A percentile compares a stretch with the other conserved stretches of the same genome.
phyloP scores from a whole-genome alignment of 2,113 vertebrate genomes.

The Reinhardtius hippoglossoides region DNA sequence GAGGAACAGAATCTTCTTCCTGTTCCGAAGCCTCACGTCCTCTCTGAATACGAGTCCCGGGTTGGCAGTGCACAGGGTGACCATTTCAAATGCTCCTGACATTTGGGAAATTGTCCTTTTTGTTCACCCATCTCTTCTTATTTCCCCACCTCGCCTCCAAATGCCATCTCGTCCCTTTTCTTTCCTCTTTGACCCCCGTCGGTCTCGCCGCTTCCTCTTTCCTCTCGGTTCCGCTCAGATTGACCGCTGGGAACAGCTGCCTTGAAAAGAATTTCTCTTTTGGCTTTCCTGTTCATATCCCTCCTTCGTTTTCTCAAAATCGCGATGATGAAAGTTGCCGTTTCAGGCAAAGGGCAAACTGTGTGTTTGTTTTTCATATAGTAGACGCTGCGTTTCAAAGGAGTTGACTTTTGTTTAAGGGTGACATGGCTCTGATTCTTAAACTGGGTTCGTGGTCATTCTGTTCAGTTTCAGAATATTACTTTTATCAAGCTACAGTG shows the following conservation, averaged over 20 bases:
- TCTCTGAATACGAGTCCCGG: slow-evolving; percentile 23
- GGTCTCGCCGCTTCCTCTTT: slow-evolving; percentile 19
- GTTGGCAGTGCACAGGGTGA: slow-evolving; percentile 47
- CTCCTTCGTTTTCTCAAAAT: not conserved
- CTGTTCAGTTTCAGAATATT: too few relatives aligned
- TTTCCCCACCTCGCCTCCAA: slow-evolving; percentile 54
- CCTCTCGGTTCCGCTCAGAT: slow-evolving; percentile 9
- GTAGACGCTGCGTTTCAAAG: not conserved
- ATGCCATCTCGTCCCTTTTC: slow-evolving; percentile 62
- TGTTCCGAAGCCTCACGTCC: not conserved
- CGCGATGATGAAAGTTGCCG: not conserved
- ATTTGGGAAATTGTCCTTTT: slow-evolving; percentile 69
- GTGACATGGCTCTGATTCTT: too few relatives aligned
- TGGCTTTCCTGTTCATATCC: not conserved
- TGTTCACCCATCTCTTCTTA: slow-evolving; percentile 49
- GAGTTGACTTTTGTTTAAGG: too few relatives aligned
- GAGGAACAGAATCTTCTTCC: not conserved
- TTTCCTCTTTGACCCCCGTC: slow-evolving; percentile 29
- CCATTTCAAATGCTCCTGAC: slow-evolving; percentile 63
- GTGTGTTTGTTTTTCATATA: not conserved
- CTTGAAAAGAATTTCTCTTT: not conserved
- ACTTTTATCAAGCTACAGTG: too few relatives aligned
- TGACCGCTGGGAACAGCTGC: not conserved
- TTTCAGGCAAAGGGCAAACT: not conserved
- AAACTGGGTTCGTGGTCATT: too few relatives aligned